These are phyloP conservation scores for Ciconia maguari DNA, from an alignment of 2,113 vertebrate species.

Conservation along the genomic window DNA sequence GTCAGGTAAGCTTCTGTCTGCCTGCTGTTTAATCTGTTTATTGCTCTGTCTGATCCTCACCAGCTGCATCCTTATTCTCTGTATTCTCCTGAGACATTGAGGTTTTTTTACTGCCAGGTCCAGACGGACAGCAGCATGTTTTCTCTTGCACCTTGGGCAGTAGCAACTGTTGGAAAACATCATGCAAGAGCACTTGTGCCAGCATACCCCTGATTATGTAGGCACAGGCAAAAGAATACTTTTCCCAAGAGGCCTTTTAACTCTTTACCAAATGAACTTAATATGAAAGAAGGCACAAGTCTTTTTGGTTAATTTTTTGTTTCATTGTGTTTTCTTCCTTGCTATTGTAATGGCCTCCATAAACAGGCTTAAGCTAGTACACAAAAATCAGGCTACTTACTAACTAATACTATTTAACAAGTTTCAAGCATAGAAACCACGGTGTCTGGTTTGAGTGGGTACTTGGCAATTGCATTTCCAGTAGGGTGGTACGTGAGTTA, in stretches of 20 bases:
- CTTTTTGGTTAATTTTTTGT: background rate
- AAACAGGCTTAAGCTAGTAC: background rate
- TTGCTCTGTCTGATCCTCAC: background rate
- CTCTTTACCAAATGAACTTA: background rate
- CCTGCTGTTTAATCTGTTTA: background rate
- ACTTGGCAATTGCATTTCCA: background rate
- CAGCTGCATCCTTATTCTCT: constrained; percentile 18
- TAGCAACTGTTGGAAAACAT: background rate
- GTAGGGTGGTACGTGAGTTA: background rate
- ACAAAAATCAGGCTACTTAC: background rate
- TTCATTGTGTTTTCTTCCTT: background rate
- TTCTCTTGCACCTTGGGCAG: background rate
- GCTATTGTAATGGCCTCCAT: background rate
- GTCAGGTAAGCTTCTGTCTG: background rate
- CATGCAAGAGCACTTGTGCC: background rate
- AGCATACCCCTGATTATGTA: background rate
- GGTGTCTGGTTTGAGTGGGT: background rate
- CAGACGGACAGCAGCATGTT: background rate
- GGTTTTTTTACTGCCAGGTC: background rate
- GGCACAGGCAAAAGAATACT: background rate
- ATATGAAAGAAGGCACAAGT: background rate
- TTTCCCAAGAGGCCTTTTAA: background rate
- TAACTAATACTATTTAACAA: background rate
- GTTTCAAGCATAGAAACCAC: background rate
- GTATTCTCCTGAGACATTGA: background rate